Percentiles rank a stretch among this genome's conserved stretches.
Evolutionary conservation across 2,888 invertebrate genomes (phyloP).

Genomic region (Chorisops tibialis): DNA sequence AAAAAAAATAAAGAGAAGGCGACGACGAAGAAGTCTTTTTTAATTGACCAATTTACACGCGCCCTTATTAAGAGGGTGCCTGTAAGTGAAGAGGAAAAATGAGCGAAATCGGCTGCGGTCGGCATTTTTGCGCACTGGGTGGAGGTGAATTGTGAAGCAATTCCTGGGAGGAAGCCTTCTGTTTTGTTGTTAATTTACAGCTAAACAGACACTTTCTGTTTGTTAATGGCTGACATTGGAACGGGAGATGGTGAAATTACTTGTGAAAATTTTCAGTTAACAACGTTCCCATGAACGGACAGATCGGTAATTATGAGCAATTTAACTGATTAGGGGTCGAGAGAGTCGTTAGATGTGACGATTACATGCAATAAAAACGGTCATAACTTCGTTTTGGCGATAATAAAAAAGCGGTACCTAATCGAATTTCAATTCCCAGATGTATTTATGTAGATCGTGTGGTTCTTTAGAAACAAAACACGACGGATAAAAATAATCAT

Average conservation of each 20-base stretch:
- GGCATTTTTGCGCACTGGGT: not conserved
- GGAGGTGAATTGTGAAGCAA: not conserved
- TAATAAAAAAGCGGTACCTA: too few relatives aligned
- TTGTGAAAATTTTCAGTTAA: not conserved
- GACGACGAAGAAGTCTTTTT: slow-evolving; percentile 10
- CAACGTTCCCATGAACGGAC: not conserved
- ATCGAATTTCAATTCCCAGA: too few relatives aligned
- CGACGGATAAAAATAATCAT: too few relatives aligned
- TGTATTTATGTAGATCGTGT: too few relatives aligned
- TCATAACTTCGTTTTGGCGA: too few relatives aligned
- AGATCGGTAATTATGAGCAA: not conserved
- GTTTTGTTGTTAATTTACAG: slow-evolving; percentile 21
- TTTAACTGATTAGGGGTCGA: not conserved
- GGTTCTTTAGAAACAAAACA: too few relatives aligned
- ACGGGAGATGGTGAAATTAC: slow-evolving; percentile 3
- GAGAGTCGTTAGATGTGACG: not conserved
- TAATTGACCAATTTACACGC: slow-evolving; percentile 28
- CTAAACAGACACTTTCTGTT: slow-evolving; percentile 13
- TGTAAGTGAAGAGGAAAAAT: not conserved
- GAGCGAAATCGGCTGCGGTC: not conserved
- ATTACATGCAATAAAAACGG: slow-evolving; percentile 9
- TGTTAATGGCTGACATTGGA: slow-evolving; percentile 4
- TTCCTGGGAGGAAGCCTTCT: slow-evolving; percentile 8
- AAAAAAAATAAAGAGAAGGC: not conserved
- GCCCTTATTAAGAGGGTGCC: slow-evolving; percentile 13